These are phyloP conservation scores for Troides aeacus DNA, from an alignment of 2,888 invertebrate genomes.

Conservation along the genomic window DNA sequence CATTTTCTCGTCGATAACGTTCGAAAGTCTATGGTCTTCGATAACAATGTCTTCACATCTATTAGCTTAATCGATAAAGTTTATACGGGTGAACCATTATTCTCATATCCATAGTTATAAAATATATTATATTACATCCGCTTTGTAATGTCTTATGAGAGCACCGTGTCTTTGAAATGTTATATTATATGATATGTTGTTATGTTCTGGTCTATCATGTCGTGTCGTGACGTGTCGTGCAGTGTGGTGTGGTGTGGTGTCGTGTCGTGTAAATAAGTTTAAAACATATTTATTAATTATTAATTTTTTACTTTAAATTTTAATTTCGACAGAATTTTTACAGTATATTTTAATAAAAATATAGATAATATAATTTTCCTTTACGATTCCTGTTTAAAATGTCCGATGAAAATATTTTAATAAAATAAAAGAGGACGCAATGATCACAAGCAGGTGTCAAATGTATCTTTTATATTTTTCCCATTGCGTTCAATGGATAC, in stretches of 20 bases:
- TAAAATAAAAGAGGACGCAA: constrained; percentile 39
- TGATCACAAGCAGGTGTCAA: constrained; percentile 66
- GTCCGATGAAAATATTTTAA: constrained; percentile 16
- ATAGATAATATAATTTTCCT: not conserved
- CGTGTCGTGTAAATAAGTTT: too few species aligned
- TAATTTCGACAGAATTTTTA: not conserved
- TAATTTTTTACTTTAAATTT: not conserved
- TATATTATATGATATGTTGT: not conserved
- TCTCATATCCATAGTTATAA: not conserved
- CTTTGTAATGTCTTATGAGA: not conserved
- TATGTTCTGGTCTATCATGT: not conserved
- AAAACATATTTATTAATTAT: too few species aligned
- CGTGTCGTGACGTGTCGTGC: too few species aligned
- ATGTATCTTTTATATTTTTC: constrained; percentile 68
- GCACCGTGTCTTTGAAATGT: not conserved
- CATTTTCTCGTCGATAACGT: constrained; percentile 24
- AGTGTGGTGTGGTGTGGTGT: too few species aligned
- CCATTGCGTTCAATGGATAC: constrained; percentile 61
- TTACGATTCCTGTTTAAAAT: not conserved
- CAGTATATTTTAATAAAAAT: not conserved
- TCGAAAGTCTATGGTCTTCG: constrained; percentile 22
- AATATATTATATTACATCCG: not conserved
- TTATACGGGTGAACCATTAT: constrained; percentile 18
- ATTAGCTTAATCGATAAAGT: constrained; percentile 26
- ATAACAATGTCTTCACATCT: constrained; percentile 23